Conservation (phyloP, 2,797 vertebrate species). For the Gallinago stenura region DNA sequence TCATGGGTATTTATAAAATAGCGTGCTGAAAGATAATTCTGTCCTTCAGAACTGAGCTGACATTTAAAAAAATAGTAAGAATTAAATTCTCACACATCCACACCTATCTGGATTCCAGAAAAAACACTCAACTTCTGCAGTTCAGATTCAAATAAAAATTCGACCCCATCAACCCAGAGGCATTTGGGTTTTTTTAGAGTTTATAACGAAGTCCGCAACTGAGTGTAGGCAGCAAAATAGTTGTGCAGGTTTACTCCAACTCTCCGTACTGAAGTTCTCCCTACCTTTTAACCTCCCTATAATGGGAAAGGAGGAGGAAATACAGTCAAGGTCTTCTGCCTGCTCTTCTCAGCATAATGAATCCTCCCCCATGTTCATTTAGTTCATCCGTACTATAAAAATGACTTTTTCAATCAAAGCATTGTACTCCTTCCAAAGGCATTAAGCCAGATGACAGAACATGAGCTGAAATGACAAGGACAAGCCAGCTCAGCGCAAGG, state of each 20-base stretch:
- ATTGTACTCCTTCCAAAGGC: slow-evolving; percentile 70
- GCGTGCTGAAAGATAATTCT: slow-evolving; percentile 33
- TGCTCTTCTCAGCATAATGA: slow-evolving; percentile 49
- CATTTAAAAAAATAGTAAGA: slow-evolving; percentile 31
- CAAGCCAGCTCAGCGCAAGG: slow-evolving; percentile 36
- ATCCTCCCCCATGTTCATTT: slow-evolving; percentile 66
- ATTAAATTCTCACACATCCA: neutral
- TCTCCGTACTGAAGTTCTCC: neutral
- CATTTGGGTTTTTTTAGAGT: neutral
- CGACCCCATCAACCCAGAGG: neutral
- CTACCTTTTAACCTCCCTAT: slow-evolving; percentile 43
- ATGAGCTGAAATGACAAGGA: slow-evolving; percentile 63
- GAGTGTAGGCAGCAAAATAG: neutral
- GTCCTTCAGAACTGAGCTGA: slow-evolving; percentile 39
- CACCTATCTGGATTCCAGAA: neutral
- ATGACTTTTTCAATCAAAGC: slow-evolving; percentile 67
- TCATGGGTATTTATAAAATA: neutral
- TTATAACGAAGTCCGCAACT: neutral
- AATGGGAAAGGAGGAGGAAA: slow-evolving; percentile 22
- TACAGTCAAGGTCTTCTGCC: slow-evolving; percentile 56
- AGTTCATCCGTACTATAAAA: slow-evolving; percentile 59
- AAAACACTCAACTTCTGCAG: neutral
- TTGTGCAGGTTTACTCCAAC: neutral
- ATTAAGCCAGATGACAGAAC: slow-evolving; percentile 64
- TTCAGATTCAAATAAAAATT: slow-evolving; percentile 2